These are phyloP conservation scores for Spinus olivaceus DNA, from an alignment of 2,797 vertebrate species.

Conservation along the genomic window DNA sequence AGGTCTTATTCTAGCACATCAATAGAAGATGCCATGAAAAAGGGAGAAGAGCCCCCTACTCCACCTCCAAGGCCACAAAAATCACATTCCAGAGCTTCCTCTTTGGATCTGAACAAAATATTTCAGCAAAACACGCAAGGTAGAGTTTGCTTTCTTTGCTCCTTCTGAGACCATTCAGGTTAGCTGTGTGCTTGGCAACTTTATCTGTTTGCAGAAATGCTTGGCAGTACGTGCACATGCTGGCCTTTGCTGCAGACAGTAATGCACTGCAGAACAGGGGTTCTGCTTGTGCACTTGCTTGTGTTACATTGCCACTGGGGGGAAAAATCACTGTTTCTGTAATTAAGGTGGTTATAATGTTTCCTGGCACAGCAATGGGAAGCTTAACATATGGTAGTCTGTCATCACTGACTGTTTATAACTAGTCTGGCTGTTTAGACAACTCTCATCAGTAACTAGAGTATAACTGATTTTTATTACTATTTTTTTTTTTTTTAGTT, in stretches of 20 bases:
- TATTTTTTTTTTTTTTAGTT: slow-evolving; percentile 3
- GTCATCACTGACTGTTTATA: slow-evolving; percentile 29
- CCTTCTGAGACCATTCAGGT: not conserved
- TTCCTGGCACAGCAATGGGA: not conserved
- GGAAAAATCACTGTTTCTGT: not conserved
- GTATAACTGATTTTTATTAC: slow-evolving; percentile 3
- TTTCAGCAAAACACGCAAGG: slow-evolving; percentile 89
- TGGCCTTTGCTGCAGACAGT: not conserved
- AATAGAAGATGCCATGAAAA: slow-evolving; percentile 93
- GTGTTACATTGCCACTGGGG: not conserved
- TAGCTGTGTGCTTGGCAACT: not conserved
- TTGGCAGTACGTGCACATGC: not conserved
- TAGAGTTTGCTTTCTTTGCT: slow-evolving; percentile 49
- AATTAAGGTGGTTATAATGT: slow-evolving; percentile 22
- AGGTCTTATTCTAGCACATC: slow-evolving; percentile 97
- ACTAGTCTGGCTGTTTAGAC: not conserved
- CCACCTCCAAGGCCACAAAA: slow-evolving; percentile 95
- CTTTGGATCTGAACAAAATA: slow-evolving; percentile 96
- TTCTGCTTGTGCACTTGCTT: not conserved
- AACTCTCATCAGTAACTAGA: not conserved
- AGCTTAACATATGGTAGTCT: slow-evolving; percentile 10
- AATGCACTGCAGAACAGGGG: not conserved
- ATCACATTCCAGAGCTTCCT: slow-evolving; percentile 95
- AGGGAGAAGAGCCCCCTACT: slow-evolving; percentile 89
- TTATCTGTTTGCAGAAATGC: not conserved